Base-by-base conservation (phyloP, 2,113 vertebrate genomes). In the Clinocottus analis region DNA sequence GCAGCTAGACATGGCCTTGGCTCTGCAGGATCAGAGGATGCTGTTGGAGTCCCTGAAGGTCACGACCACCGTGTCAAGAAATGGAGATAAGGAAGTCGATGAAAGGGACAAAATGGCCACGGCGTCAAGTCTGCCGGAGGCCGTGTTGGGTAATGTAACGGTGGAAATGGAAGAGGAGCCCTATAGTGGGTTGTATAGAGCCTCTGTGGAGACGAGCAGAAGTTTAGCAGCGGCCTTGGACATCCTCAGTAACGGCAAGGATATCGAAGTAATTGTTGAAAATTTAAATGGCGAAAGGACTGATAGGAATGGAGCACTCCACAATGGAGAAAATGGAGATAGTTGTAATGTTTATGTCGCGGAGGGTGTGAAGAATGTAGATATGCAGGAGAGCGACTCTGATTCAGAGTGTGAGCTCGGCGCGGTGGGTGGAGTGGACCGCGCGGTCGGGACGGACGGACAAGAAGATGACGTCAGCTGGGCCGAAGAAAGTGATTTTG, bases 1-100 rank as follows among this genome's bases (percentile, higher is more conserved):
- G 83, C 98, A 99, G 86, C 91, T 99, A 29, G 98, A 99, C 85
- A 98, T 99, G 98, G 98, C 98, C 9, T 92, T 99, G 94, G 98
- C 98, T 8, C 95, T 99, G 90, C 97, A 99, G 94, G 98, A 99
- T 89, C 98, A 99, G 91, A 95, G 97, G 79, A 99, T 99, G 98
- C 89, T 99, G 70, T 79, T 99, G 70, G 98, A 99, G 86, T 99
- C 98, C 43, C 96, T 99, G 70, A 98, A 97, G 91, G 97, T 99
- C 63, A 96, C 96, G 16, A 98, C 97, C 64, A 99, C 94, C 77
- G 95, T 97, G 92, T 97, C 97, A 45, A 98, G 96, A 92, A 91
- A 93, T 4, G 94, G 94, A 55, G 95, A 96, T 64, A 95, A 95
- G 87, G 90, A 94, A 56, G 80, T 80, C 11, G 93, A 94, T 73